phyloP scores from a whole-genome alignment of 2,888 invertebrate species.

The Dolomedes plantarius region DNA sequence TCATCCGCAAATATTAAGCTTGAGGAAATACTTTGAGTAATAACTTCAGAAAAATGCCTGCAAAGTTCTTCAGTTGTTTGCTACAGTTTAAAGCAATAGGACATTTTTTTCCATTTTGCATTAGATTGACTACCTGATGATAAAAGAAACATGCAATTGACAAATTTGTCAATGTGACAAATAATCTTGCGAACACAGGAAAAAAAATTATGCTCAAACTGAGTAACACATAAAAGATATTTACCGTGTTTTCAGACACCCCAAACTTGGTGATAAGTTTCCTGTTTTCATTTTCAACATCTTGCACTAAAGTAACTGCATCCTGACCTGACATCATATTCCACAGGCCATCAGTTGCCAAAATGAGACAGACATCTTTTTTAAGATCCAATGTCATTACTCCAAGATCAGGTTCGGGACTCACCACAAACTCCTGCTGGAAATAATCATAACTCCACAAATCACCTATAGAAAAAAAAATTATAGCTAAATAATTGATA shows the following conservation, averaged over 20 bases:
- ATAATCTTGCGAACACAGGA: too few species aligned
- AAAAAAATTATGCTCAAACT: too few species aligned
- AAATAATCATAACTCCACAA: constrained; percentile 97
- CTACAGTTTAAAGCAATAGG: too few species aligned
- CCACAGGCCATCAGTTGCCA: constrained; percentile 98
- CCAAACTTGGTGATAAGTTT: constrained; percentile 68
- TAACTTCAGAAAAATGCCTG: too few species aligned
- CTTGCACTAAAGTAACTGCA: constrained; percentile 89
- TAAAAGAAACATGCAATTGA: too few species aligned
- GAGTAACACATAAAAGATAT: too few species aligned
- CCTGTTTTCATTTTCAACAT: constrained; percentile 88
- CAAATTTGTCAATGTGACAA: too few species aligned
- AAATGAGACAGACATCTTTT: constrained; percentile 87
- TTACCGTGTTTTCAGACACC: constrained; percentile 55
- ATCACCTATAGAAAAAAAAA: constrained; percentile 82
- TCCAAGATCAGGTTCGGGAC: constrained; percentile 96
- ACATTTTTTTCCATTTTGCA: too few species aligned
- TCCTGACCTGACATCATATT: constrained; percentile 92
- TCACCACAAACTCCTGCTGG: constrained; percentile 94
- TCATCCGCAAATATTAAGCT: too few species aligned
- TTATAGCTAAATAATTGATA: constrained; percentile 10
- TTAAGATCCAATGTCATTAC: constrained; percentile 88
- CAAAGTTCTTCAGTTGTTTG: too few species aligned
- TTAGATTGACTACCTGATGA: too few species aligned
- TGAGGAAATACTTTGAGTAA: too few species aligned